These are phyloP conservation scores for Ophion obscuratus DNA, from an alignment of 2,888 invertebrate species.

Conservation along the genomic window DNA sequence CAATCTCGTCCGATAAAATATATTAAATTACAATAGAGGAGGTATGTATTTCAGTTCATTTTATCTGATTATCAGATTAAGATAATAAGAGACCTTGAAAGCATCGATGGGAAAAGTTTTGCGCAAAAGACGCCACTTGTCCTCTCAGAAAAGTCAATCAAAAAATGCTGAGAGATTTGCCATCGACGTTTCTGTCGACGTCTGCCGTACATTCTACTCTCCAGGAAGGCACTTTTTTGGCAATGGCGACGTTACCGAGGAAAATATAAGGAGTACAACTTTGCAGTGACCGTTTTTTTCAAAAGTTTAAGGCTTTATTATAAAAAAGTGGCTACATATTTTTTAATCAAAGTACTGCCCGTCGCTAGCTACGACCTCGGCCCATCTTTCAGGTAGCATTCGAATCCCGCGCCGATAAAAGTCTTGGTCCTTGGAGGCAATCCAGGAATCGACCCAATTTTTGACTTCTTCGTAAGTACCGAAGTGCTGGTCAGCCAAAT, in stretches of 20 bases:
- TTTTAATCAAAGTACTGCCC: no score
- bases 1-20: background rate
- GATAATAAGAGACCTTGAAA: conserved; percentile 34
- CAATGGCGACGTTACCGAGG: background rate
- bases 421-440: no score
- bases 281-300: no score
- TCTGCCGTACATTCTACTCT: background rate
- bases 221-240: background rate
- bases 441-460: no score
- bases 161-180: conserved; percentile 24
- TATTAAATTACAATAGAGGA: conserved; percentile 6
- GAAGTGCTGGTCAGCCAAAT: no score
- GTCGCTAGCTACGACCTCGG: no score
- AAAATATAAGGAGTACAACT: no score
- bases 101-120: conserved; percentile 20
- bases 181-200: conserved; percentile 14
- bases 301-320: no score
- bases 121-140: background rate
- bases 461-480: no score
- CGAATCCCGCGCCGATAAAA: no score
- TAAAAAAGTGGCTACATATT: no score
- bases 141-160: conserved; percentile 27
- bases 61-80: background rate
- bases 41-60: background rate
- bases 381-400: no score